Conservation (phyloP, 2,797 vertebrate genomes). For the Alca torda region DNA sequence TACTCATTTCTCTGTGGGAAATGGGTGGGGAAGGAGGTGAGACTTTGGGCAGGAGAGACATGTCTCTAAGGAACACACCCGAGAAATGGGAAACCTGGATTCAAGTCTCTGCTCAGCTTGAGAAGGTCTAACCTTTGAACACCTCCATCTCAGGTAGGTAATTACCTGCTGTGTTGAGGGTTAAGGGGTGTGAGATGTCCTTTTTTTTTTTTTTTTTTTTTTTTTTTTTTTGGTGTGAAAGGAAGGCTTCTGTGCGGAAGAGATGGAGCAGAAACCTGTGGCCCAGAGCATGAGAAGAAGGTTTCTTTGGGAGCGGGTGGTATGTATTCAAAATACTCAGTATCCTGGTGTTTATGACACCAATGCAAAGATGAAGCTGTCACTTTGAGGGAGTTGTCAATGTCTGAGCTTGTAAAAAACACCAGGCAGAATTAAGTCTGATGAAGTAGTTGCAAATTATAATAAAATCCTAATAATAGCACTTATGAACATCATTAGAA, state of each 20-base stretch:
- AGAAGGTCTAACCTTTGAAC: neutral
- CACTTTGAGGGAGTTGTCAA: neutral
- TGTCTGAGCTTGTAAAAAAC: neutral
- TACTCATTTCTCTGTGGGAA: neutral
- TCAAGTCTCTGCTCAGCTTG: neutral
- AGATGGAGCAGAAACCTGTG: neutral
- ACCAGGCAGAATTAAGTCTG: neutral
- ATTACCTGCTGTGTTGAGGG: neutral
- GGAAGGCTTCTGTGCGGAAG: neutral
- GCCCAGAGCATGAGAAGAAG: neutral
- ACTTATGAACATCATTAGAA: neutral
- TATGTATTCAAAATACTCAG: neutral
- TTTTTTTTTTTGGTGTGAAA: neutral
- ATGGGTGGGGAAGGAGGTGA: neutral
- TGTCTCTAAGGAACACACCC: neutral
- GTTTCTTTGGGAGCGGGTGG: neutral
- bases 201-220: neutral
- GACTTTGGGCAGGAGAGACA: neutral
- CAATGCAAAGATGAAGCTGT: neutral
- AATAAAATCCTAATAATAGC: slow-evolving; percentile 7
- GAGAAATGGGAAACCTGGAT: neutral
- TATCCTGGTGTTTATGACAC: neutral
- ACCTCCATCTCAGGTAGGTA: neutral
- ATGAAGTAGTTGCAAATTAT: neutral
- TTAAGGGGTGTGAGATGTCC: neutral